Percentiles rank a stretch among this genome's conserved stretches.
Evolutionary conservation across 1,140 invertebrate genomes (phyloP).

Genomic region (Heterodera carotae): DNA sequence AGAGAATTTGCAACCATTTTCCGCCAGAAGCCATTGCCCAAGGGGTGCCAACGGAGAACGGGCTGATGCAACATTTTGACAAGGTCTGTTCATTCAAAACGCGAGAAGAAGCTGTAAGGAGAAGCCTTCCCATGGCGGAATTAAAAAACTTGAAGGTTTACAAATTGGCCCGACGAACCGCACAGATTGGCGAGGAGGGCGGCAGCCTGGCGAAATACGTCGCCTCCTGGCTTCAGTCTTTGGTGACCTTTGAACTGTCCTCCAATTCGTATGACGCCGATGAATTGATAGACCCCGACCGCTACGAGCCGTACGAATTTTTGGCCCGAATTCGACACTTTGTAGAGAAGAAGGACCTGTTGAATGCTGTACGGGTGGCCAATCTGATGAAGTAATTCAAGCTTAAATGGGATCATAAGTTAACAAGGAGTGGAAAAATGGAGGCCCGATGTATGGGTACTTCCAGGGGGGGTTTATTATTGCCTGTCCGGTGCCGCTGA

Average conservation of each 20-base stretch:
- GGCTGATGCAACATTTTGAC: constrained; percentile 9
- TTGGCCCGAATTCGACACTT: constrained; percentile 80
- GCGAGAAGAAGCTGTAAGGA: no score
- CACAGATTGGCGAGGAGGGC: constrained; percentile 78
- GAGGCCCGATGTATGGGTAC: no score
- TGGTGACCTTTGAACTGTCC: constrained; percentile 68
- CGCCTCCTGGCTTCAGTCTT: constrained; percentile 80
- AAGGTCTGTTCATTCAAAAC: background rate
- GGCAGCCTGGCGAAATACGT: constrained; percentile 79
- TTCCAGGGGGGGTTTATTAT: no score
- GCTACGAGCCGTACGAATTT: constrained; percentile 79
- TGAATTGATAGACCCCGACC: constrained; percentile 68
- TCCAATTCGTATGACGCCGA: constrained; percentile 63
- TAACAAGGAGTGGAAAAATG: background rate
- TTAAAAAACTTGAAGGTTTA: constrained; percentile 42
- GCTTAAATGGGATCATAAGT: background rate
- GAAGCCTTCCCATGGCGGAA: no score
- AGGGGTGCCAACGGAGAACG: constrained; percentile 7
- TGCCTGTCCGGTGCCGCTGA: no score
- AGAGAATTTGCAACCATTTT: constrained; percentile 20
- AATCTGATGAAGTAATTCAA: constrained; percentile 74
- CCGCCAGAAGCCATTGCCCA: background rate
- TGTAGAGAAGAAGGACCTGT: constrained; percentile 77
- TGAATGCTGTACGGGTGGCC: constrained; percentile 82
- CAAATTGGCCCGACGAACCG: constrained; percentile 72